phyloP scores from a whole-genome alignment of 2,797 vertebrate species.

The Limnodromus scolopaceus region DNA sequence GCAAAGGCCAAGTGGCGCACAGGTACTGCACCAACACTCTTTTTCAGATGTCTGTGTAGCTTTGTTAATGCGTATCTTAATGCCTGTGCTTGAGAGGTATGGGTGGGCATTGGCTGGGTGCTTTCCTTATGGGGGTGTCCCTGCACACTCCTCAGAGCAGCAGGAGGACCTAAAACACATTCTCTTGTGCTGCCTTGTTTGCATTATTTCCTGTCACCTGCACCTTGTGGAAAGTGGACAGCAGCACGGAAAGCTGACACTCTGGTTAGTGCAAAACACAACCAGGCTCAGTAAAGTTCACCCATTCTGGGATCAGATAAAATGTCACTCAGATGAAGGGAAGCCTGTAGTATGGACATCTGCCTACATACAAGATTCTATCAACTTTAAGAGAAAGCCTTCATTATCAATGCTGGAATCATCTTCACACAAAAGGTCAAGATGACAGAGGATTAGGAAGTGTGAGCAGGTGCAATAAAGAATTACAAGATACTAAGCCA shows the following conservation, averaged over 20 bases:
- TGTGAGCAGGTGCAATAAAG: background rate
- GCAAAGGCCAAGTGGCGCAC: background rate
- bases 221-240: background rate
- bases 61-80: background rate
- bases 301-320: background rate
- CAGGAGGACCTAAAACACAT: background rate
- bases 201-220: background rate
- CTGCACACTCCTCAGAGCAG: background rate
- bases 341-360: background rate
- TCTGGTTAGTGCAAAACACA: background rate
- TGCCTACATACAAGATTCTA: background rate
- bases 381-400: background rate
- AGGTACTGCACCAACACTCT: background rate
- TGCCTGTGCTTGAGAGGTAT: background rate
- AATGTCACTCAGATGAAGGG: background rate
- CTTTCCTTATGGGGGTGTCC: background rate
- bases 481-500: background rate
- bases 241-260: rapidly evolving
- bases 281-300: background rate
- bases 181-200: background rate
- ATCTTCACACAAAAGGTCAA: background rate
- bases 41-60: background rate
- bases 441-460: background rate
- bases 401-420: background rate
- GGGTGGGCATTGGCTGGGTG: background rate